Percentiles rank a stretch among this genome's conserved stretches.
Evolutionary conservation across 2,888 invertebrate genomes (phyloP).

Genomic region (Xestia ashworthii): DNA sequence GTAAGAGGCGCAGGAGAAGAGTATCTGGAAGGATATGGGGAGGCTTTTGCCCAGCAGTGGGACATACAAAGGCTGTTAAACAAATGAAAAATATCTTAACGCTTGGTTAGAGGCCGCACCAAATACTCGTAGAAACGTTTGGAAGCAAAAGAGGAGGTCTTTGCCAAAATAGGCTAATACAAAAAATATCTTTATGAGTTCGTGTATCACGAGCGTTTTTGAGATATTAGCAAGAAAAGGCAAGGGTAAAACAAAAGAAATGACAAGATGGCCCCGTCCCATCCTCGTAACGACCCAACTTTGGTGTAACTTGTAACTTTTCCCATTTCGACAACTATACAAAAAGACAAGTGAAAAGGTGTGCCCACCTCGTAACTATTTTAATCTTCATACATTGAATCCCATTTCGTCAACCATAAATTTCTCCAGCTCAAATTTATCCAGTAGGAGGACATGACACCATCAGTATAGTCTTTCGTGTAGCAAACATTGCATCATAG

Average conservation of each 20-base stretch:
- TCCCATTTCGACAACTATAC: no score
- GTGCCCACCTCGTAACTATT: no score
- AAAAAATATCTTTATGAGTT: not conserved
- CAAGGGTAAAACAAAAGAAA: not conserved
- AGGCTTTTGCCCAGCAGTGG: no score
- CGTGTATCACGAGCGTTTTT: not conserved
- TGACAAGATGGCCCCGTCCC: not conserved
- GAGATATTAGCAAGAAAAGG: not conserved
- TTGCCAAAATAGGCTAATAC: not conserved
- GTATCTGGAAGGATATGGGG: no score
- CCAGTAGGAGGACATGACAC: not conserved
- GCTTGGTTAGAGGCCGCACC: not conserved
- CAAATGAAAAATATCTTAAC: not conserved
- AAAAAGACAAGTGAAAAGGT: no score
- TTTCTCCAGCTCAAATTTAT: not conserved
- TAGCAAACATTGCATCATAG: constrained; percentile 6
- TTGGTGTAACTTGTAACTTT: no score
- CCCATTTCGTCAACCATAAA: no score
- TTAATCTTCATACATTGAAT: no score
- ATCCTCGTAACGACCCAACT: no score
- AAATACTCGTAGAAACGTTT: not conserved
- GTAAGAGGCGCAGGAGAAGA: no score
- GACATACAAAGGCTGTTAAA: no score
- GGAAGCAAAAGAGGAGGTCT: not conserved
- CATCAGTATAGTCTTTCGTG: not conserved